A percentile compares a stretch with the other conserved stretches of the same genome.
phyloP scores from a whole-genome alignment of 1,140 invertebrate species.

The Pentalonia nigronervosa region DNA sequence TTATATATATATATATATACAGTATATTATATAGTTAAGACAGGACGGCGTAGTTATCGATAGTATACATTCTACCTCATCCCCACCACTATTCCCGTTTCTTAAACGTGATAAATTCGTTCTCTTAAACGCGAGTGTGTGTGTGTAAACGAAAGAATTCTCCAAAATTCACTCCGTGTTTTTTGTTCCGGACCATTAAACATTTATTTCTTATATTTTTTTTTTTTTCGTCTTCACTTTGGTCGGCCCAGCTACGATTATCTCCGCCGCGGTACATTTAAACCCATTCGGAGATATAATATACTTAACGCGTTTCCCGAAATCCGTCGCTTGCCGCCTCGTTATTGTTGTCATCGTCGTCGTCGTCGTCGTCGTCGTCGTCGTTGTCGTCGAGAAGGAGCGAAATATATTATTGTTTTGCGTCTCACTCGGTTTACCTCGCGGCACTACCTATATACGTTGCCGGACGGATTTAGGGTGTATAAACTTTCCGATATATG shows the following conservation, averaged over 20 bases:
- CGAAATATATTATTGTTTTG: neutral
- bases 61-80: neutral
- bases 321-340: neutral
- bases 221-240: neutral
- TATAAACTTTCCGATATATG: neutral
- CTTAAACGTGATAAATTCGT: slow-evolving; percentile 53
- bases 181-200: slow-evolving; percentile 56
- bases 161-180: slow-evolving; percentile 55
- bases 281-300: slow-evolving; percentile 3
- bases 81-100: neutral
- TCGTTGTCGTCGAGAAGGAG: neutral
- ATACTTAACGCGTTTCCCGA: slow-evolving; percentile 43
- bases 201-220: slow-evolving; percentile 42
- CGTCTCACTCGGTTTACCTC: slow-evolving; percentile 20
- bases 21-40: neutral
- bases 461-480: neutral
- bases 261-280: slow-evolving; percentile 55
- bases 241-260: slow-evolving; percentile 40
- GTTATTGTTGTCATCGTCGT: too few species aligned
- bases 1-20: neutral
- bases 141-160: slow-evolving; percentile 6
- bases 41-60: neutral
- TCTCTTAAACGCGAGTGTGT: neutral
- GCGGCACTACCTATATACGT: too few species aligned
- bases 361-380: too few species aligned